Base-by-base conservation (phyloP, 2,113 vertebrate genomes). In the Melanotaenia duboulayi region DNA sequence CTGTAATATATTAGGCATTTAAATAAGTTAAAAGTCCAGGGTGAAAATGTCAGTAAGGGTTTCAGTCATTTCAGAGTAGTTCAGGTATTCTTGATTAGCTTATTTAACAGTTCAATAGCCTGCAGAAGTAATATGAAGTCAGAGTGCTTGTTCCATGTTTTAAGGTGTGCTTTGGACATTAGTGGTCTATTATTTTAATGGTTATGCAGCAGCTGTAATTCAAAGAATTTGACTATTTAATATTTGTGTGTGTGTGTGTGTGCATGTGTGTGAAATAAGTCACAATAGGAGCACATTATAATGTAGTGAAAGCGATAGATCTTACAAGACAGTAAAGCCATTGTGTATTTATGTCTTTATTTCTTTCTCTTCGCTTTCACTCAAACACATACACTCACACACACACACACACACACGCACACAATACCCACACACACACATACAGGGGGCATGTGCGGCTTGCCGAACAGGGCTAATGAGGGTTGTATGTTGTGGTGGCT, bases 381-480 rank as follows among this genome's bases (percentile, higher is more conserved):
- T 65, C 71, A 40, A 39, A 75, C 78, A 73, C 52, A 68, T 11
- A 49, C 58, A 65, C 44, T 54, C 64, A 28, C 35, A 23, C 64
- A 64, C 37, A 67, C 44, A 67, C 40, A 75, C n/a, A n/a, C n/a
- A n/a, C 65, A 75, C 63, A 68, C 81, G 44, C 49, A 69, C 66
- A 28, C 35, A 23, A n/a, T n/a, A 14, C 28, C 20, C 65, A 75
- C 63, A 68, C 81, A 48, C 49, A 69, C 66, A 28, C 35, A 23
- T 68, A 64, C 37, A 67, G 49, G 64, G 71, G 39, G 65, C 72
- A 71, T 63, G 78, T 71, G 80, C 81, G 39, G 71, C 66, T 93
- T 96, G 95, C 92, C 94, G 93, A 95, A 96, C 95, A 95, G 92
- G 92, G 94, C 95, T 97, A 97, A 96, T 96, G 96, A 97, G 96